A percentile compares a stretch with the other conserved stretches of the same genome.
Evolutionary conservation across 2,797 vertebrate genomes (phyloP).

Genomic region (Aldrovandia affinis): DNA sequence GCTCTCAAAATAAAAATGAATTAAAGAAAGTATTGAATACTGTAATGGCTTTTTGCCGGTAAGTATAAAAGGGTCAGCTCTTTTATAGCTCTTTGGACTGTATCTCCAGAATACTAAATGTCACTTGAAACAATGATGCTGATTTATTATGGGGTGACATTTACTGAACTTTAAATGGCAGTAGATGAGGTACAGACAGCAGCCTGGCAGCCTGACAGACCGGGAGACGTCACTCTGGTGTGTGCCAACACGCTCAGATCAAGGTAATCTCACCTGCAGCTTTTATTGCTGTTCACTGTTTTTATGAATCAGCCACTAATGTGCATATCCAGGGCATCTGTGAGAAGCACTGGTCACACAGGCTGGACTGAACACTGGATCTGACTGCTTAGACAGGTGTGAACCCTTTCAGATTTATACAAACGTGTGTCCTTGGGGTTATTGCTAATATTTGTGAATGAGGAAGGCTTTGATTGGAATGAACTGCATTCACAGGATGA

Average conservation of each 20-base stretch:
- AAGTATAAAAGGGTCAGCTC: constrained; percentile 59
- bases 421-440: background rate
- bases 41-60: constrained; percentile 50
- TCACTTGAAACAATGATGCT: constrained; percentile 60
- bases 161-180: constrained; percentile 81
- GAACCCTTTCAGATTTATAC: background rate
- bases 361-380: background rate
- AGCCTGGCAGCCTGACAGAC: constrained; percentile 59
- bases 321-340: background rate
- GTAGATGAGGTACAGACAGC: constrained; percentile 72
- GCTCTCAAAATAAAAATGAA: constrained; percentile 23
- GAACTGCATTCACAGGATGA: background rate
- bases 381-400: background rate
- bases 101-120: constrained; percentile 29
- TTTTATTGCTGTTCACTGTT: background rate
- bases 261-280: background rate
- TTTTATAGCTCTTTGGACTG: constrained; percentile 49
- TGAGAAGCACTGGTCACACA: background rate
- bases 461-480: background rate
- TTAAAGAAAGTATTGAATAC: constrained; percentile 41
- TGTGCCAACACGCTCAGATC: background rate
- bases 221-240: background rate
- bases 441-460: background rate
- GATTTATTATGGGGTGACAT: constrained; percentile 81
- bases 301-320: background rate